phyloP scores from a whole-genome alignment of 2,797 vertebrate genomes.

The Danio kyathit region DNA sequence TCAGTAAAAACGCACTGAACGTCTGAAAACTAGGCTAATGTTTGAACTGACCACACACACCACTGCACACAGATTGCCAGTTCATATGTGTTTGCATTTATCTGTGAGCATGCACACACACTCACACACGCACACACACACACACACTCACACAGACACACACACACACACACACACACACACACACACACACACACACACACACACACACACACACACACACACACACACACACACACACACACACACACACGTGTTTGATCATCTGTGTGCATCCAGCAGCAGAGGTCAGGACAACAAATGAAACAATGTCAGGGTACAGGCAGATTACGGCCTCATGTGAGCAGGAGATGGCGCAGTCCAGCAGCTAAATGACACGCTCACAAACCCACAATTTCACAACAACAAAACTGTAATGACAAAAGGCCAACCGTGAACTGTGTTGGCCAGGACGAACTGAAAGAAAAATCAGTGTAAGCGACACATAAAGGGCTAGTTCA shows the following conservation, averaged over 20 bases:
- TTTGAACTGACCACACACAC: conserved; percentile 64
- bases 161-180: no score
- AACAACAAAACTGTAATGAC: neutral
- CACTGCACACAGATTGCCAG: conserved; percentile 35
- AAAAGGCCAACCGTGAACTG: neutral
- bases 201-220: neutral
- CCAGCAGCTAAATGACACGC: conserved; percentile 19
- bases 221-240: conserved; percentile 11
- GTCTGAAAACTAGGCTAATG: conserved; percentile 75
- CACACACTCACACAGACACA: no score
- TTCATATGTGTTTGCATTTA: conserved; percentile 1
- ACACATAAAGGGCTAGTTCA: no score
- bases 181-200: no score
- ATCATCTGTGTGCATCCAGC: neutral
- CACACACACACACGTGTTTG: conserved; percentile 2
- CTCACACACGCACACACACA: no score
- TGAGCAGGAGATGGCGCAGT: conserved; percentile 41
- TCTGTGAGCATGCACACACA: neutral
- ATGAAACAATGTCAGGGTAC: conserved; percentile 52
- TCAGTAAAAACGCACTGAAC: conserved; percentile 67
- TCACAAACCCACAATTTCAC: neutral
- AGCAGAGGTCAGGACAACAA: conserved; percentile 48
- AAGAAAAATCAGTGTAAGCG: neutral
- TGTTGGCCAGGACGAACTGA: neutral
- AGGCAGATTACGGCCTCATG: conserved; percentile 30